phyloP scores from a whole-genome alignment of 2,888 invertebrate genomes.

The Yponomeuta malinellus region DNA sequence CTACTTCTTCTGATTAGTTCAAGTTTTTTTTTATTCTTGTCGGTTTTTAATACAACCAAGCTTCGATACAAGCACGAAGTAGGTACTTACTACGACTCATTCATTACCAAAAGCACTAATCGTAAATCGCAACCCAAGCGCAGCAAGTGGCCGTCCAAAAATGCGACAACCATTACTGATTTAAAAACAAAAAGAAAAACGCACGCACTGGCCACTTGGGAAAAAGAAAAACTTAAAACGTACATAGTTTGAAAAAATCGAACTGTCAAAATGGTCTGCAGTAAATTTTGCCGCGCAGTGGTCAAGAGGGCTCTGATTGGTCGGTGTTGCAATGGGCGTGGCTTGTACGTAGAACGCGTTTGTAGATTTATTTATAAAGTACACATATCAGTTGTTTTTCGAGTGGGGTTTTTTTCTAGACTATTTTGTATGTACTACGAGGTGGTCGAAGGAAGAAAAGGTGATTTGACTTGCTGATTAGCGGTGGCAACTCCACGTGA shows the following conservation, averaged over 20 bases:
- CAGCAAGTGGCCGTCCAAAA: conserved; percentile 48
- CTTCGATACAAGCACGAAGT: conserved; percentile 25
- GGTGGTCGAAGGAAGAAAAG: conserved; percentile 34
- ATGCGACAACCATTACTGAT: conserved; percentile 50
- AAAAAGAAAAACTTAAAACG: conserved; percentile 38
- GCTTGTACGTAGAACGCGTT: conserved; percentile 44
- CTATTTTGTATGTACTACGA: background rate
- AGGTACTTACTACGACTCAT: conserved; percentile 37
- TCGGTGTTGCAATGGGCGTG: conserved; percentile 48
- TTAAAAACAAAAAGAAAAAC: conserved; percentile 49
- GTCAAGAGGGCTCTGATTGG: conserved; percentile 47
- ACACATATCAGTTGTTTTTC: conserved; percentile 36
- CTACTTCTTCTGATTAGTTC: no score
- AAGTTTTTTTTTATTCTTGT: no score
- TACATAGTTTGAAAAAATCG: conserved; percentile 56
- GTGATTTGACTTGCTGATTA: conserved; percentile 49
- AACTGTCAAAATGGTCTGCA: conserved; percentile 71
- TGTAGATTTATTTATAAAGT: conserved; percentile 67
- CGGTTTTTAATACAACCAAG: no score
- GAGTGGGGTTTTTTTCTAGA: conserved; percentile 32
- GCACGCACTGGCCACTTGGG: conserved; percentile 38
- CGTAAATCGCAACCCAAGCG: conserved; percentile 53
- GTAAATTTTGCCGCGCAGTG: conserved; percentile 56
- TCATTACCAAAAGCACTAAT: conserved; percentile 60
- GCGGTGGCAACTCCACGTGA: conserved; percentile 14